These are phyloP conservation scores for Megalops atlanticus DNA, from an alignment of 2,113 vertebrate species.

Conservation along the genomic window DNA sequence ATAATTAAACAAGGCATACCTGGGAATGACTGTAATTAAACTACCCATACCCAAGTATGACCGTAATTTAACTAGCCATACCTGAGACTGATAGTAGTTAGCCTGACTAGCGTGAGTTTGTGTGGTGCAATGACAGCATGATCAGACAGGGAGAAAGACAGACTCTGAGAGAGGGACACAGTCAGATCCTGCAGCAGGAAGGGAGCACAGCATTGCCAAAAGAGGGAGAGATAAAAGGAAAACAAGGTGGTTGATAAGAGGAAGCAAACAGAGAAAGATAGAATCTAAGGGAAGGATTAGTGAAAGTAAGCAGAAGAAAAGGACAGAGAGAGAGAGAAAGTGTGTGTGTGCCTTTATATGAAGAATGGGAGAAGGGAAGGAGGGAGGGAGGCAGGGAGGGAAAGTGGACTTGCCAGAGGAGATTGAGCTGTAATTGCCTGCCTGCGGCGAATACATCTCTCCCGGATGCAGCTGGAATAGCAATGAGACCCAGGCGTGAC, in stretches of 20 bases:
- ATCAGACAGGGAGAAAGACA: not conserved
- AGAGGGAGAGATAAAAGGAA: not conserved
- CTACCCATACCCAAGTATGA: too few species aligned
- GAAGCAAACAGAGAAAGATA: not conserved
- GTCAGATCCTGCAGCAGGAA: too few species aligned
- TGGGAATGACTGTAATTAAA: too few species aligned
- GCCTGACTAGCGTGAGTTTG: too few species aligned
- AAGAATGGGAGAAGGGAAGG: not conserved
- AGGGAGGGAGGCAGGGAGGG: conserved; percentile 56
- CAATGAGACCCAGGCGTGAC: conserved; percentile 68
- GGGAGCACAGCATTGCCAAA: not conserved
- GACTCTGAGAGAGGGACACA: not conserved
- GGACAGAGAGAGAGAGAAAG: not conserved
- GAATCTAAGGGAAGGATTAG: conserved; percentile 8
- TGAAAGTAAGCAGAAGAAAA: not conserved
- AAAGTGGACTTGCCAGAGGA: conserved; percentile 64
- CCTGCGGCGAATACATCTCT: conserved; percentile 75
- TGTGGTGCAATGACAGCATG: too few species aligned
- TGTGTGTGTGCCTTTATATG: too few species aligned
- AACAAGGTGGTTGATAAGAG: not conserved
- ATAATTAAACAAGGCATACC: too few species aligned
- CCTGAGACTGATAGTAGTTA: too few species aligned
- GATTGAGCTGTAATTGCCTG: conserved; percentile 77
- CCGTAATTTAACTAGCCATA: too few species aligned
- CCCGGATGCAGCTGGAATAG: conserved; percentile 72